These are phyloP conservation scores for Hedychridium roseum DNA, from an alignment of 2,888 invertebrate genomes.

Conservation along the genomic window DNA sequence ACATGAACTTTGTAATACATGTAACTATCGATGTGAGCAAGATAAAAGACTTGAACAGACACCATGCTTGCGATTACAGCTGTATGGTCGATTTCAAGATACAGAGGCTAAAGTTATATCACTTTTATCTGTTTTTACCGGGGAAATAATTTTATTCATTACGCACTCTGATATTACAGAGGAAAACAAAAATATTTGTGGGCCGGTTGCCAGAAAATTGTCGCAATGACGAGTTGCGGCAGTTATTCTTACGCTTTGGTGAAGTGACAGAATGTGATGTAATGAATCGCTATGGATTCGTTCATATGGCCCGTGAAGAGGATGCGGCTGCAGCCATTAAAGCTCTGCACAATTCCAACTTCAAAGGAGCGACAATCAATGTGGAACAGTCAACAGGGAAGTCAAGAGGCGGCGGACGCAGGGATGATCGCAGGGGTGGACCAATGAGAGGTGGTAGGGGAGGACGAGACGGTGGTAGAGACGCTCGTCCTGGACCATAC, in stretches of 20 bases:
- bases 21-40: slow-evolving; percentile 42
- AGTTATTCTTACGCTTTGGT: slow-evolving; percentile 86
- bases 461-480: slow-evolving; percentile 64
- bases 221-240: slow-evolving; percentile 81
- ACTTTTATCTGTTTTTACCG: too few relatives aligned
- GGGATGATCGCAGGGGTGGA: slow-evolving; percentile 67
- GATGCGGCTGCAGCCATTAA: slow-evolving; percentile 84
- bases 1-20: slow-evolving; percentile 23
- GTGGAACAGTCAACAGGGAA: slow-evolving; percentile 86
- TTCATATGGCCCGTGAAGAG: slow-evolving; percentile 86
- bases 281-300: slow-evolving; percentile 93
- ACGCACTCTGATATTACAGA: slow-evolving; percentile 61
- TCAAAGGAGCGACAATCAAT: slow-evolving; percentile 84
- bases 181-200: slow-evolving; percentile 88
- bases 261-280: slow-evolving; percentile 93
- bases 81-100: slow-evolving; percentile 54
- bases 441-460: slow-evolving; percentile 68
- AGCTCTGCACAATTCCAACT: slow-evolving; percentile 80
- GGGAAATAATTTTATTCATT: slow-evolving; percentile 11
- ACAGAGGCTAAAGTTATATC: slow-evolving; percentile 31
- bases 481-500: slow-evolving; percentile 62
- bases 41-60: slow-evolving; percentile 56
- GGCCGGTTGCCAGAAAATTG: slow-evolving; percentile 89
- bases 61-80: slow-evolving; percentile 46
- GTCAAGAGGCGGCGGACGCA: slow-evolving; percentile 69